Conservation (phyloP, 2,797 vertebrate genomes). For the Urocyon cinereoargenteus region DNA sequence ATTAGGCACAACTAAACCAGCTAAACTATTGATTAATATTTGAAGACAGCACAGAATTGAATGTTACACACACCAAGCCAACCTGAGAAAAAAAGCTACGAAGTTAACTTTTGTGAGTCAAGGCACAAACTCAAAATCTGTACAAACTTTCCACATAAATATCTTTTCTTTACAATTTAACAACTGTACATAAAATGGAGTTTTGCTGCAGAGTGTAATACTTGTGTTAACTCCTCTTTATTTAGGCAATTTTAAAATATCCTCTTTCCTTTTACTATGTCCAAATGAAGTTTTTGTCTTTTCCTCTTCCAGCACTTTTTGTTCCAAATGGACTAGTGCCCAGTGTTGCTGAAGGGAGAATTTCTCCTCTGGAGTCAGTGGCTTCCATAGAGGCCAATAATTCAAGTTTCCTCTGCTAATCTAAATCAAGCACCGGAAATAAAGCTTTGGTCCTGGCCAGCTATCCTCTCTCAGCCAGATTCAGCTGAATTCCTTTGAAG, state of each 20-base stretch:
- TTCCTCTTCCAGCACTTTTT: slow-evolving; percentile 69
- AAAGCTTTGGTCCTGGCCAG: slow-evolving; percentile 54
- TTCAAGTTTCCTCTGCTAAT: slow-evolving; percentile 62
- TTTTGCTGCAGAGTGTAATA: slow-evolving; percentile 53
- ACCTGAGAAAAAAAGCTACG: neutral
- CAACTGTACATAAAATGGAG: slow-evolving; percentile 48
- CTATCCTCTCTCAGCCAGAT: neutral
- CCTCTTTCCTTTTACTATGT: slow-evolving; percentile 70
- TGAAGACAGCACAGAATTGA: neutral
- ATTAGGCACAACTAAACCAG: neutral
- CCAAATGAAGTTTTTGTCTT: slow-evolving; percentile 75
- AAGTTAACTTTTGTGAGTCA: neutral
- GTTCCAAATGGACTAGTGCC: slow-evolving; percentile 73
- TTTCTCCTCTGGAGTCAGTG: slow-evolving; percentile 66
- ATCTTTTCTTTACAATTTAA: slow-evolving; percentile 58
- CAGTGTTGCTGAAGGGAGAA: slow-evolving; percentile 67
- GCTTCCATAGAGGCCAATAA: slow-evolving; percentile 62
- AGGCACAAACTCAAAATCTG: slow-evolving; percentile 30
- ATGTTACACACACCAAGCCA: slow-evolving; percentile 24
- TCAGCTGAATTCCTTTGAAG: slow-evolving; percentile 6
- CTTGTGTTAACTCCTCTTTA: slow-evolving; percentile 65
- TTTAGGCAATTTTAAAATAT: slow-evolving; percentile 70
- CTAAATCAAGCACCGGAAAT: slow-evolving; percentile 73
- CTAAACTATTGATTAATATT: neutral
- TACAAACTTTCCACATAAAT: slow-evolving; percentile 48